Conservation (phyloP, 2,113 vertebrate species). For the Neodontobutis hainanensis region DNA sequence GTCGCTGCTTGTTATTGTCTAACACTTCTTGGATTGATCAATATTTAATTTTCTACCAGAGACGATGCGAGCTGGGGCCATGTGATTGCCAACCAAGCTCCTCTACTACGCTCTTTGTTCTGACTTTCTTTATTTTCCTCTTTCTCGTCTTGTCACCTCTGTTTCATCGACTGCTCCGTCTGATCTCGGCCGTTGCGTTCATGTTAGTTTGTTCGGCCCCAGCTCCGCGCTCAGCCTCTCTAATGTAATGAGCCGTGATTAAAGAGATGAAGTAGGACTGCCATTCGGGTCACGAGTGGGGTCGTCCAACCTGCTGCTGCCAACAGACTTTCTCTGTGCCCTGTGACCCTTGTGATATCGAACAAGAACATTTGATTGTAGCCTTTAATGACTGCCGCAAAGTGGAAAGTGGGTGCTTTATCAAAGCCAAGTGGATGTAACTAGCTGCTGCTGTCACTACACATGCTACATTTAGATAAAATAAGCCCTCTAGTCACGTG, state of each 20-base stretch:
- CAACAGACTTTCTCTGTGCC: slow-evolving; percentile 71
- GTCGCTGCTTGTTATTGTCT: slow-evolving; percentile 78
- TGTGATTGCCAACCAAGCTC: slow-evolving; percentile 40
- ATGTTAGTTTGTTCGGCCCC: slow-evolving; percentile 19
- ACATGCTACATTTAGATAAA: neutral
- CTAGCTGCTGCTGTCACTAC: slow-evolving; percentile 10
- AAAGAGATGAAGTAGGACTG: slow-evolving; percentile 65
- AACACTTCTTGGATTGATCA: slow-evolving; percentile 84
- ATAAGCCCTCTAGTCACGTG: too few relatives aligned
- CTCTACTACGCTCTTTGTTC: slow-evolving; percentile 46
- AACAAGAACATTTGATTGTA: slow-evolving; percentile 60
- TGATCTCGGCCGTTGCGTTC: neutral
- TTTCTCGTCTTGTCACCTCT: neutral
- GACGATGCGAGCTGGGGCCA: slow-evolving; percentile 58
- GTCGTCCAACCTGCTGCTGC: slow-evolving; percentile 48
- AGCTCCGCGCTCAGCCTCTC: slow-evolving; percentile 21
- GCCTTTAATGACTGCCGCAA: slow-evolving; percentile 70
- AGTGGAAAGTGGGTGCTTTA: slow-evolving; percentile 59
- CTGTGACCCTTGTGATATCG: slow-evolving; percentile 68
- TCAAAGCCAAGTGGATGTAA: slow-evolving; percentile 47
- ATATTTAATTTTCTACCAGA: slow-evolving; percentile 92
- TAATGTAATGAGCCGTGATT: slow-evolving; percentile 72
- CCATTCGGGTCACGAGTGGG: slow-evolving; percentile 28
- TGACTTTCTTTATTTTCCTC: slow-evolving; percentile 1
- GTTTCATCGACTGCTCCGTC: slow-evolving; percentile 38